A percentile compares a stretch with the other conserved stretches of the same genome.
These are phyloP conservation scores for Acholoe squamosa DNA, from an alignment of 2,888 invertebrate genomes.

Conservation along the genomic window DNA sequence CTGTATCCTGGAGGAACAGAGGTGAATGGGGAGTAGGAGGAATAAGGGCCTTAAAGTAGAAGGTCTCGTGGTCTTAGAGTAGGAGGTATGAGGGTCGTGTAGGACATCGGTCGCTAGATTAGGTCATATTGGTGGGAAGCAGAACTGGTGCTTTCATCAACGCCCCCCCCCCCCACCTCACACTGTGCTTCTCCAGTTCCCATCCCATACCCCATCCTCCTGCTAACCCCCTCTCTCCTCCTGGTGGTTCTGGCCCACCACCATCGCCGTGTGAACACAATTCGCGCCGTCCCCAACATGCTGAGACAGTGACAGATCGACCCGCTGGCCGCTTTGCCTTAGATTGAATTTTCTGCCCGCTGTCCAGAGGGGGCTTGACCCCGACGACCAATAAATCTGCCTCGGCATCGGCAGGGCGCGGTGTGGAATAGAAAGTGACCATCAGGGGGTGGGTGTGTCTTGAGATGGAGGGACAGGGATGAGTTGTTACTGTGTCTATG, in stretches of 20 bases:
- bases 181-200: background rate
- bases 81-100: background rate
- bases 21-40: background rate
- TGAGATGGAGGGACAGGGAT: background rate
- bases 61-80: background rate
- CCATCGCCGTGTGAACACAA: slow-evolving; percentile 56
- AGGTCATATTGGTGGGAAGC: slow-evolving; percentile 4
- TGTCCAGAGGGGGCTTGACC: slow-evolving; percentile 43
- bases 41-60: background rate
- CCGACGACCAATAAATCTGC: slow-evolving; percentile 49
- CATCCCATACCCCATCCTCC: background rate
- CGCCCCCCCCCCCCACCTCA: background rate
- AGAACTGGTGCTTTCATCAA: slow-evolving; percentile 3
- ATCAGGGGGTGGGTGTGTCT: background rate
- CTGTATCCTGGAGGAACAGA: background rate
- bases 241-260: background rate
- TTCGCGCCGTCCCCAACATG: slow-evolving; percentile 47
- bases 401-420: background rate
- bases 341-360: slow-evolving; percentile 62
- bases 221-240: background rate
- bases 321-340: slow-evolving; percentile 12
- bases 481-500: background rate
- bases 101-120: slow-evolving; percentile 18
- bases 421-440: slow-evolving; percentile 41
- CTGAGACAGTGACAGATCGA: slow-evolving; percentile 51